phyloP scores from a whole-genome alignment of 2,888 invertebrate species.

The Acanthosoma haemorrhoidale region DNA sequence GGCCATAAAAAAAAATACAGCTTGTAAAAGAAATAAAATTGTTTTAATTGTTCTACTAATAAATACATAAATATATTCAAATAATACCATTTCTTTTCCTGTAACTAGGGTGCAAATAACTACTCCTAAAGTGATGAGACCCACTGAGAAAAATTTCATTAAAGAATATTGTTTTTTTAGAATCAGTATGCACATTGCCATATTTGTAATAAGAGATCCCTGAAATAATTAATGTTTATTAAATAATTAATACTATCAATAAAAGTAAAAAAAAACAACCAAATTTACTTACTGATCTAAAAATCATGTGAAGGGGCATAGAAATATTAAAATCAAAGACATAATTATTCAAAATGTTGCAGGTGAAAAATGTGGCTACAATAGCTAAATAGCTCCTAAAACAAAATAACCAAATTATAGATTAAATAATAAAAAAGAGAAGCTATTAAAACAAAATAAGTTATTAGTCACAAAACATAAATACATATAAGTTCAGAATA shows the following conservation, averaged over 20 bases:
- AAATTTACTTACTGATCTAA: slow-evolving; percentile 71
- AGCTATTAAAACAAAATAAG: too few species aligned
- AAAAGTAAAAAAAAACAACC: slow-evolving; percentile 1
- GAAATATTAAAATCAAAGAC: slow-evolving; percentile 95
- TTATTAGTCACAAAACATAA: too few species aligned
- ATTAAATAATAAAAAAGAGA: too few species aligned
- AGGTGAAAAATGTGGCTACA: slow-evolving; percentile 84
- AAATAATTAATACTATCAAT: slow-evolving; percentile 9
- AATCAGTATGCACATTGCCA: slow-evolving; percentile 89
- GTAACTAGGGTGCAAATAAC: slow-evolving; percentile 85
- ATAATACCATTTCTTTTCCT: slow-evolving; percentile 56
- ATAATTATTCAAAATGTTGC: slow-evolving; percentile 89
- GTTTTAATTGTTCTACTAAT: too few species aligned
- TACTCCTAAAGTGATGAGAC: slow-evolving; percentile 91
- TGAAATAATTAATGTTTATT: slow-evolving; percentile 45
- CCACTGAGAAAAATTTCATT: slow-evolving; percentile 83
- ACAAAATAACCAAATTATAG: too few species aligned
- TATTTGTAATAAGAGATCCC: slow-evolving; percentile 92
- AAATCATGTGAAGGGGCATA: slow-evolving; percentile 82
- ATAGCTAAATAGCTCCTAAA: slow-evolving; percentile 68
- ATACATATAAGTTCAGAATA: too few species aligned
- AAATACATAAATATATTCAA: slow-evolving; percentile 40
- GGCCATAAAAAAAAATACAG: too few species aligned
- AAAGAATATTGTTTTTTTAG: slow-evolving; percentile 74
- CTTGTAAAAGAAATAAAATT: too few species aligned